Conservation (phyloP, 2,797 vertebrate genomes). For the Strix occidentalis region DNA sequence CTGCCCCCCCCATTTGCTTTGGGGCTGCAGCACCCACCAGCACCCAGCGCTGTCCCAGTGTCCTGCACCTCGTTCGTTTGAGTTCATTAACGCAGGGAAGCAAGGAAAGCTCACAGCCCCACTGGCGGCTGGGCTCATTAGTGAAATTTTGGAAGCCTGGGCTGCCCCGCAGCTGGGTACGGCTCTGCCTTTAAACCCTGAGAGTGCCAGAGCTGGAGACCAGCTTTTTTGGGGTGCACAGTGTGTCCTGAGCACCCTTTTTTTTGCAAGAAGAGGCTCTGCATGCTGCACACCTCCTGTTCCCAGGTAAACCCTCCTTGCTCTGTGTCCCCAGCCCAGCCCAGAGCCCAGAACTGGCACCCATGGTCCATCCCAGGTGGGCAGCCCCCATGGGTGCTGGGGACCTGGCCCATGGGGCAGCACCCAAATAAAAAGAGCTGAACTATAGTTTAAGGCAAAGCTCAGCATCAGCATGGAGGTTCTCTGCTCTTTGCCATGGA, state of each 20-base stretch:
- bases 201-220: background rate
- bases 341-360: too few species aligned
- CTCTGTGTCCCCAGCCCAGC: too few species aligned
- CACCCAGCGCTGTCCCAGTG: background rate
- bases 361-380: background rate
- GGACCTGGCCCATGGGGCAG: background rate
- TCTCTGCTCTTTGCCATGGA: conserved; percentile 27
- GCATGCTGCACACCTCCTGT: background rate
- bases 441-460: background rate
- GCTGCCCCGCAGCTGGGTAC: background rate
- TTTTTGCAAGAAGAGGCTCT: background rate
- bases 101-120: background rate
- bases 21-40: background rate
- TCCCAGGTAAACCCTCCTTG: background rate
- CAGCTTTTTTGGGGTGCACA: background rate
- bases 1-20: rapidly evolving
- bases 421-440: background rate
- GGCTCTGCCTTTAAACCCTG: background rate
- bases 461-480: background rate
- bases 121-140: background rate
- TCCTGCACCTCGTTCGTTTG: rapidly evolving
- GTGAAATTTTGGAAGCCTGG: background rate
- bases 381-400: background rate
- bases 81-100: rapidly evolving
- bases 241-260: rapidly evolving